A percentile compares a stretch with the other conserved stretches of the same genome.
These are phyloP conservation scores for Zenarchopterus dispar DNA, from an alignment of 2,797 vertebrate genomes.

Conservation along the genomic window DNA sequence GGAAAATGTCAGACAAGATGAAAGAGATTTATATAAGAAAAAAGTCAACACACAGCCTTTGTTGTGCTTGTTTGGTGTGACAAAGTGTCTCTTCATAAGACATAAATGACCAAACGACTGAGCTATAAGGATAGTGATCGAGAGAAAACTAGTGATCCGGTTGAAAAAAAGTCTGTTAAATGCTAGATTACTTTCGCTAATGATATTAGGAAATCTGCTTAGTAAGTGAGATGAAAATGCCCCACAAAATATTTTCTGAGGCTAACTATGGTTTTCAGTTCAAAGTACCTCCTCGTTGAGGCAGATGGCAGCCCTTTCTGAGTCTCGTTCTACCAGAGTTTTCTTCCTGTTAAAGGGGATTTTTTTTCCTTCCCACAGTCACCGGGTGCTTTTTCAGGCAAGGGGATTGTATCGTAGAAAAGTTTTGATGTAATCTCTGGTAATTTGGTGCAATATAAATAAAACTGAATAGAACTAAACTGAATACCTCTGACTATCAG, in stretches of 20 bases:
- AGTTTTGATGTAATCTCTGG: no score
- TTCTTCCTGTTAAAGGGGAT: no score
- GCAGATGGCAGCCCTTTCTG: no score
- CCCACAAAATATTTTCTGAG: not conserved
- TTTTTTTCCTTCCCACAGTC: no score
- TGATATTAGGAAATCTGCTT: not conserved
- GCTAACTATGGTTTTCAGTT: not conserved
- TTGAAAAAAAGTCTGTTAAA: not conserved
- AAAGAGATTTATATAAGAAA: constrained; percentile 55
- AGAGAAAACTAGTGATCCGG: not conserved
- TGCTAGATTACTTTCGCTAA: not conserved
- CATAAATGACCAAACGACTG: constrained; percentile 22
- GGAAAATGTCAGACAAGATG: constrained; percentile 70
- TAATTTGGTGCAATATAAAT: not conserved
- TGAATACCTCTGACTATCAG: not conserved
- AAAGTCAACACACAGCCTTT: constrained; percentile 25
- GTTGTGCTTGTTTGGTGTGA: constrained; percentile 18
- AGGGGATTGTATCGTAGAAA: no score
- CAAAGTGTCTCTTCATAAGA: not conserved
- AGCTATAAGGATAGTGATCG: not conserved
- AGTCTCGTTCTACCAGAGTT: no score
- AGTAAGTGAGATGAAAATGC: not conserved
- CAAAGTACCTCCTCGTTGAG: not conserved
- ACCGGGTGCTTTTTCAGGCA: no score
- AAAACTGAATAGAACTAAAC: not conserved